These are phyloP conservation scores for Enteromius unitaeniatus DNA, from an alignment of 2,797 vertebrate species.

Conservation along the genomic window DNA sequence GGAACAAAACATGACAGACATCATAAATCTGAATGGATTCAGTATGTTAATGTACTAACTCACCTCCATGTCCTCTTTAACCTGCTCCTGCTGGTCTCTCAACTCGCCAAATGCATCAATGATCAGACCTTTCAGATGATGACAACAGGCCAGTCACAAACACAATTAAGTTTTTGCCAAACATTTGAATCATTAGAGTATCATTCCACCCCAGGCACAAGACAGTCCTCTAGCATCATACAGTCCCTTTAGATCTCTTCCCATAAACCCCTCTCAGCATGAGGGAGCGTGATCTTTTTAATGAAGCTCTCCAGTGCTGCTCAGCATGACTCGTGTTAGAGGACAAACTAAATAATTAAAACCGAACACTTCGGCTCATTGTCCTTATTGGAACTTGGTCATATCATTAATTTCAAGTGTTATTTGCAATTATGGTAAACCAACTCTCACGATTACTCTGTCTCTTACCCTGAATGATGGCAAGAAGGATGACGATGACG, in stretches of 20 bases:
- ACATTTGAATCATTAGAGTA: neutral
- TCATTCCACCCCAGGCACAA: neutral
- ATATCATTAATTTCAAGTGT: neutral
- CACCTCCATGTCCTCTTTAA: constrained; percentile 83
- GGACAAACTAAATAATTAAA: constrained; percentile 5
- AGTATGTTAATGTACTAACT: constrained; percentile 7
- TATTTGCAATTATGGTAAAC: neutral
- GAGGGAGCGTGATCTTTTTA: neutral
- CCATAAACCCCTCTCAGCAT: constrained; percentile 20
- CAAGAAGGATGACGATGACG: constrained; percentile 81
- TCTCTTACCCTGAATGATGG: constrained; percentile 81
- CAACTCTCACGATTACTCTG: neutral
- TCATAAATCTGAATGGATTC: constrained; percentile 27
- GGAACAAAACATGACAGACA: neutral
- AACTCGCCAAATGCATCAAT: constrained; percentile 82
- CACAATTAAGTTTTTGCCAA: constrained; percentile 1
- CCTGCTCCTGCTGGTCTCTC: constrained; percentile 82
- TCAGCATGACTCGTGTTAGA: constrained; percentile 6
- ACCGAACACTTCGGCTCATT: neutral
- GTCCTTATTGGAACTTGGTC: neutral
- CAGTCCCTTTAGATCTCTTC: constrained; percentile 13
- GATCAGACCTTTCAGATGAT: constrained; percentile 72
- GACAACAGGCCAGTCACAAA: constrained; percentile 12
- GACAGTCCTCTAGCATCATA: neutral
- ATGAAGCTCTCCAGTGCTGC: constrained; percentile 8